phyloP scores from a whole-genome alignment of 1,140 invertebrate species.

The Zophobas atratus region DNA sequence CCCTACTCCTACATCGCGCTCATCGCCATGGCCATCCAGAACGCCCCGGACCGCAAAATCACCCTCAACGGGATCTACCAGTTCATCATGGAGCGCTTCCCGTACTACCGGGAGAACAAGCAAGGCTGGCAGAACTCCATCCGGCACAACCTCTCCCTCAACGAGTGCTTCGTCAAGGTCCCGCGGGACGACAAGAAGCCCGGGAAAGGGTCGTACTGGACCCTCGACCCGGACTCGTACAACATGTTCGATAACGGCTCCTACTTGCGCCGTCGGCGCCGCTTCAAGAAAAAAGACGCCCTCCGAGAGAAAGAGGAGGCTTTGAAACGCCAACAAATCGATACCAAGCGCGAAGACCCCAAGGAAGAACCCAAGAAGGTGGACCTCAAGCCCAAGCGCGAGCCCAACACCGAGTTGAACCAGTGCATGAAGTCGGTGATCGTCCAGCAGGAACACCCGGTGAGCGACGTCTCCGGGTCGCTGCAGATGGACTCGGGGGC shows the following conservation, averaged over 20 bases:
- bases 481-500: slow-evolving; percentile 68
- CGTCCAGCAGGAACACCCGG: slow-evolving; percentile 70
- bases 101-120: slow-evolving; percentile 98
- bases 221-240: slow-evolving; percentile 94
- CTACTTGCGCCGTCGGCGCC: slow-evolving; percentile 89
- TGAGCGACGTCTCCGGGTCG: slow-evolving; percentile 67
- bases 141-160: slow-evolving; percentile 96
- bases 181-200: slow-evolving; percentile 93
- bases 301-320: slow-evolving; percentile 90
- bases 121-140: slow-evolving; percentile 98
- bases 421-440: slow-evolving; percentile 66
- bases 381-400: slow-evolving; percentile 72
- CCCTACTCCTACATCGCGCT: slow-evolving; percentile 98
- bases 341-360: slow-evolving; percentile 69
- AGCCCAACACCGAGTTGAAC: slow-evolving; percentile 73
- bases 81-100: slow-evolving; percentile 98
- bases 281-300: slow-evolving; percentile 98
- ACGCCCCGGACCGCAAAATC: slow-evolving; percentile 92
- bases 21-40: slow-evolving; percentile 98
- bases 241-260: slow-evolving; percentile 99
- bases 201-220: slow-evolving; percentile 98
- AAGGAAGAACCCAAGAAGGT: slow-evolving; percentile 67
- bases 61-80: slow-evolving; percentile 99
- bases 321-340: slow-evolving; percentile 81
- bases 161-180: slow-evolving; percentile 99